Evolutionary conservation across 1,140 invertebrate species (phyloP).

Genomic region (Hylyphantes graminicola): DNA sequence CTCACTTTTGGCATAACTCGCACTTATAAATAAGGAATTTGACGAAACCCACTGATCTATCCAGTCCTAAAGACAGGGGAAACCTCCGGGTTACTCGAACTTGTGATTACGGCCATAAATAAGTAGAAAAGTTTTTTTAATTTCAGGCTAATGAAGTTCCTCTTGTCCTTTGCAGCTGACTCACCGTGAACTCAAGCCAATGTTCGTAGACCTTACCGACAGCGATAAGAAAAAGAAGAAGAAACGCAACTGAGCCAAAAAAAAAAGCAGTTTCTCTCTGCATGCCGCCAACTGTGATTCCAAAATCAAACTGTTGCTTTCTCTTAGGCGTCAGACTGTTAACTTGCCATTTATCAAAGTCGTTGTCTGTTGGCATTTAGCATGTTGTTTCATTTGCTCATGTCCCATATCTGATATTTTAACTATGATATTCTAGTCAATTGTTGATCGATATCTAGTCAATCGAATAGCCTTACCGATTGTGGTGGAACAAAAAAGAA

Average conservation of each 20-base stretch:
- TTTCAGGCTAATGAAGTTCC: background rate
- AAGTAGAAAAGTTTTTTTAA: background rate
- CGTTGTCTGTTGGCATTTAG: slow-evolving; percentile 40
- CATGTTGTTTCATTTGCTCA: slow-evolving; percentile 51
- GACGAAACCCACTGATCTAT: no score
- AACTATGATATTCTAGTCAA: slow-evolving; percentile 52
- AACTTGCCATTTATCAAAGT: slow-evolving; percentile 58
- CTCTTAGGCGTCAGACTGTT: slow-evolving; percentile 31
- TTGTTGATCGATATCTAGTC: slow-evolving; percentile 41
- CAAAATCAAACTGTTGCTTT: slow-evolving; percentile 35
- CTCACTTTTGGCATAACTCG: no score
- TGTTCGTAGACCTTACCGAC: slow-evolving; percentile 50
- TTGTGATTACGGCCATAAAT: no score
- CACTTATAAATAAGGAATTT: no score
- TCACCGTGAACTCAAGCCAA: slow-evolving; percentile 51
- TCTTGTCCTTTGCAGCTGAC: slow-evolving; percentile 5
- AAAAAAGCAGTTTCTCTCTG: slow-evolving; percentile 7
- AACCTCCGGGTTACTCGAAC: no score
- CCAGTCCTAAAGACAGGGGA: no score
- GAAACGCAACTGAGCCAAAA: slow-evolving; percentile 35
- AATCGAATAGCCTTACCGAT: slow-evolving; percentile 49
- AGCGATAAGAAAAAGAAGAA: slow-evolving; percentile 57
- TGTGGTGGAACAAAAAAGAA: slow-evolving; percentile 1
- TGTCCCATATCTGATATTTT: slow-evolving; percentile 51
- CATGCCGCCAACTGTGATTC: slow-evolving; percentile 46